phyloP scores from a whole-genome alignment of 2,797 vertebrate species.

The Tapirus indicus region DNA sequence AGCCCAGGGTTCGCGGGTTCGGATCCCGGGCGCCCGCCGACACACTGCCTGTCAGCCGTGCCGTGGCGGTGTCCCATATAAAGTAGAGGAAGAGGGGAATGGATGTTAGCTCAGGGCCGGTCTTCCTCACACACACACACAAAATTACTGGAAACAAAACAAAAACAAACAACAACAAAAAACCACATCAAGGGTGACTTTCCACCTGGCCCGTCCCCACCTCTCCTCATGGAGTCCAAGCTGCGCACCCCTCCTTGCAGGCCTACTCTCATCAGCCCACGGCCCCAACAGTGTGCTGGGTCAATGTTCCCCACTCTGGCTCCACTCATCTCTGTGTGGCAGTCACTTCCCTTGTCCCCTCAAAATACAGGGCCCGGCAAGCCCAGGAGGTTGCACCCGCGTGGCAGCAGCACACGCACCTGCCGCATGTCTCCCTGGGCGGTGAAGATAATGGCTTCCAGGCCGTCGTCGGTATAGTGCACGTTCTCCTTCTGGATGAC shows the following conservation, averaged over 20 bases:
- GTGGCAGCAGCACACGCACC: constrained; percentile 83
- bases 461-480: constrained; percentile 93
- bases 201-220: rapidly evolving
- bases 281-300: too few relatives aligned
- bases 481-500: constrained; percentile 94
- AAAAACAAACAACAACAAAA: not conserved
- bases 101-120: too few relatives aligned
- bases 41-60: too few relatives aligned
- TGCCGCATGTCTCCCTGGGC: constrained; percentile 99
- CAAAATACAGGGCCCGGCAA: not conserved
- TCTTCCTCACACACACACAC: too few relatives aligned
- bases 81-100: too few relatives aligned
- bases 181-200: rapidly evolving
- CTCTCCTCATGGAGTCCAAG: rapidly evolving
- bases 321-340: rapidly evolving
- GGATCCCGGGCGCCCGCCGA: too few relatives aligned
- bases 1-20: too few relatives aligned
- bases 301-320: not conserved
- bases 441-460: constrained; percentile 98
- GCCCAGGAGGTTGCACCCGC: rapidly evolving
- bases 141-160: too few relatives aligned
- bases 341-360: not conserved
- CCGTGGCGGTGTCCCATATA: too few relatives aligned
- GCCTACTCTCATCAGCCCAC: not conserved
- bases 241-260: rapidly evolving